phyloP scores from a whole-genome alignment of 2,113 vertebrate species.

The Macrotus californicus region DNA sequence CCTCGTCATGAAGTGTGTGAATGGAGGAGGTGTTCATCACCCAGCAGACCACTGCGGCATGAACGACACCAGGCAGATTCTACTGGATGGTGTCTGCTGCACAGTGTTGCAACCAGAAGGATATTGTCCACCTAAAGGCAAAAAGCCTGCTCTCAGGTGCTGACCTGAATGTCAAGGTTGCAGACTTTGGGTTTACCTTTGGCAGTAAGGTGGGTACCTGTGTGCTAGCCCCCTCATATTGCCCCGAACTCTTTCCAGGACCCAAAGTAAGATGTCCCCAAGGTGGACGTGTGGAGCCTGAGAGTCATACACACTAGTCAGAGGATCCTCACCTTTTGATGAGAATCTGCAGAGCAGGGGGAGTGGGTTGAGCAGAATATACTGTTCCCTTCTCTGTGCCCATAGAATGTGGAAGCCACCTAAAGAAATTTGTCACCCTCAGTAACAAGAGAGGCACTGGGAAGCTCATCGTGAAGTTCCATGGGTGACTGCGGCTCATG shows the following conservation, averaged over 20 bases:
- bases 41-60: no score
- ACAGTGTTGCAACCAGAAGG: neutral
- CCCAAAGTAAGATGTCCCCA: neutral
- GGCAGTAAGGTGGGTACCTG: neutral
- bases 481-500: neutral
- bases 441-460: neutral
- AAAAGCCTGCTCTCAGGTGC: neutral
- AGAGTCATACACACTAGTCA: neutral
- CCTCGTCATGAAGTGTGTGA: neutral
- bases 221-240: neutral
- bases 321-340: neutral
- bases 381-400: neutral
- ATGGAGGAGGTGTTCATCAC: neutral
- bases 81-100: no score
- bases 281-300: neutral
- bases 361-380: neutral
- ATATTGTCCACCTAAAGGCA: neutral
- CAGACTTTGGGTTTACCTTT: neutral
- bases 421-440: neutral
- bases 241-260: neutral
- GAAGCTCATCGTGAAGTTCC: neutral
- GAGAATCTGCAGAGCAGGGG: neutral
- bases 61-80: neutral
- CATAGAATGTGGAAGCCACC: neutral
- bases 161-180: neutral